These are phyloP conservation scores for Oxystoma pomonae DNA, from an alignment of 2,888 invertebrate genomes.

Conservation along the genomic window DNA sequence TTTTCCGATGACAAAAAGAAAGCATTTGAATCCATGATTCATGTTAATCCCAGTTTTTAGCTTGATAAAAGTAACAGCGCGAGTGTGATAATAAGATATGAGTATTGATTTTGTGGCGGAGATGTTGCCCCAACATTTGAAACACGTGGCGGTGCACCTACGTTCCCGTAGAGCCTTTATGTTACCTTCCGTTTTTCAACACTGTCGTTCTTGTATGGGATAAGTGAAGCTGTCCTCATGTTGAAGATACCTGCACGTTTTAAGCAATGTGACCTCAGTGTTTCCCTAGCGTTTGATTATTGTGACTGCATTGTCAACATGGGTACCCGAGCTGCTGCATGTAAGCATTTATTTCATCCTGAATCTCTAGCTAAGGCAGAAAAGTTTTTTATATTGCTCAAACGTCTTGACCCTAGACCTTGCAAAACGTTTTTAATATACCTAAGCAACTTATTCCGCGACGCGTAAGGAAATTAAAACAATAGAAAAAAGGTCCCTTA, in stretches of 20 bases:
- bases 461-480: too few relatives aligned
- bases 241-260: slow-evolving; percentile 52
- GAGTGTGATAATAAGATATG: slow-evolving; percentile 36
- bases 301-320: slow-evolving; percentile 62
- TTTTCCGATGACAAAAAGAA: too few relatives aligned
- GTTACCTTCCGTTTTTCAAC: slow-evolving; percentile 45
- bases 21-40: too few relatives aligned
- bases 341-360: slow-evolving; percentile 57
- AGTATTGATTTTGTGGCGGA: slow-evolving; percentile 42
- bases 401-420: too few relatives aligned
- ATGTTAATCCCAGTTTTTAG: too few relatives aligned
- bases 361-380: neutral
- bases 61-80: slow-evolving; percentile 22
- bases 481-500: too few relatives aligned
- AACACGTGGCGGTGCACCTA: slow-evolving; percentile 44
- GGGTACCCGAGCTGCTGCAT: slow-evolving; percentile 92
- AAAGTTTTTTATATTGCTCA: too few relatives aligned
- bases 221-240: slow-evolving; percentile 49
- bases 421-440: too few relatives aligned
- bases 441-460: too few relatives aligned
- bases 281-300: slow-evolving; percentile 52
- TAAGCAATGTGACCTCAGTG: slow-evolving; percentile 52
- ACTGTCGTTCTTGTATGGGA: slow-evolving; percentile 48
- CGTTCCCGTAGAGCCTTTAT: slow-evolving; percentile 46
- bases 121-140: slow-evolving; percentile 39